These are phyloP conservation scores for Tenrec ecaudatus DNA, from an alignment of 2,113 vertebrate genomes.

Conservation along the genomic window DNA sequence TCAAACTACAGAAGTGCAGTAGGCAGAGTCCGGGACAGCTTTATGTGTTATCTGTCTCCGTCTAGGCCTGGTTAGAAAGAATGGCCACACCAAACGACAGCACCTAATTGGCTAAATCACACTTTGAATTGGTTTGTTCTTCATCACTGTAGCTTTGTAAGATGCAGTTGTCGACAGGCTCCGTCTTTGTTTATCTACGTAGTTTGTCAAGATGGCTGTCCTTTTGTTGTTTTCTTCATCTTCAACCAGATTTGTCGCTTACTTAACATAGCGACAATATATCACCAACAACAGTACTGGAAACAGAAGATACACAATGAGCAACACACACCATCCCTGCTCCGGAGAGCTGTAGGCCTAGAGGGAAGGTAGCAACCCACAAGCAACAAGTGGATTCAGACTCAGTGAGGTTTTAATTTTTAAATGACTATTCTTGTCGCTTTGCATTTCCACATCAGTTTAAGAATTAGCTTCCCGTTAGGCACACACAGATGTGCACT, in stretches of 20 bases:
- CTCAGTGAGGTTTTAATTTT: too few species aligned
- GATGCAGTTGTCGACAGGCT: constrained; percentile 14
- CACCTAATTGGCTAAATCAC: background rate
- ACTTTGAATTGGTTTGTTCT: background rate
- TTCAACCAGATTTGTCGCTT: too few species aligned
- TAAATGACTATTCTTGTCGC: background rate
- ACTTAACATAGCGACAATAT: too few species aligned
- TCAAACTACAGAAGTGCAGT: background rate
- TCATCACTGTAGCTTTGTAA: constrained; percentile 14
- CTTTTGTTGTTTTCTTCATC: background rate
- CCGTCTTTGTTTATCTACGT: background rate
- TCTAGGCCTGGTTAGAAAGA: background rate
- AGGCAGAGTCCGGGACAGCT: too few species aligned
- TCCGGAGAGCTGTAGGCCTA: too few species aligned
- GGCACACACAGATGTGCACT: background rate
- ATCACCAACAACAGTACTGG: too few species aligned
- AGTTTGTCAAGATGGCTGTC: background rate
- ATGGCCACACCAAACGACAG: background rate
- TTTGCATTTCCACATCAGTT: constrained; percentile 24
- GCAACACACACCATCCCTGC: too few species aligned
- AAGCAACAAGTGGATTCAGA: too few species aligned
- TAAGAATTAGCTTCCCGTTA: background rate
- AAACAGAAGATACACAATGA: too few species aligned
- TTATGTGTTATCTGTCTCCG: background rate
- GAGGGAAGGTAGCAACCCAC: too few species aligned